Conservation (phyloP, 2,797 vertebrate species). For the Coreius guichenoti region DNA sequence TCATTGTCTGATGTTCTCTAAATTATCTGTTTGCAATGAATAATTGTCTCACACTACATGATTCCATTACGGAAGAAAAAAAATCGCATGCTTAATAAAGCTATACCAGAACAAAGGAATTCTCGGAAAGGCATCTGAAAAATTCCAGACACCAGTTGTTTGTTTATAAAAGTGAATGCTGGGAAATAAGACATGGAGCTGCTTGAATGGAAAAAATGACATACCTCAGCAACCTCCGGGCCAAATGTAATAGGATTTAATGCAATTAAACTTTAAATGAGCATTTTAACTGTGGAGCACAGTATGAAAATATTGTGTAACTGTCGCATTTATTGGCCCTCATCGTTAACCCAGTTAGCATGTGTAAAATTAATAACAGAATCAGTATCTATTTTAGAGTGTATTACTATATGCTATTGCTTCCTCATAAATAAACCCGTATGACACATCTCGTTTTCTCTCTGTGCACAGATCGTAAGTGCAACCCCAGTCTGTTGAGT, state of each 20-base stretch:
- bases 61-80: too few species aligned
- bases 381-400: not conserved
- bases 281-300: not conserved
- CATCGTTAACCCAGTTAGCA: not conserved
- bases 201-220: slow-evolving; percentile 10
- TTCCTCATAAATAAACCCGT: not conserved
- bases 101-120: not conserved
- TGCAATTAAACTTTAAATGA: not conserved
- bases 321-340: not conserved
- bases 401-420: not conserved
- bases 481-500: slow-evolving; percentile 89
- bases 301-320: not conserved
- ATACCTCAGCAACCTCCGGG: not conserved
- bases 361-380: not conserved
- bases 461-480: slow-evolving; percentile 75
- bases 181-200: slow-evolving; percentile 4
- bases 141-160: not conserved
- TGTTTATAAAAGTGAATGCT: slow-evolving; percentile 2
- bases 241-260: not conserved
- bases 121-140: not conserved
- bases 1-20: not conserved
- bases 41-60: not conserved
- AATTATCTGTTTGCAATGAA: not conserved
- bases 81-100: not conserved
- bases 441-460: not conserved